These are phyloP conservation scores for Megaceryle alcyon DNA, from an alignment of 2,797 vertebrate species.

Conservation along the genomic window DNA sequence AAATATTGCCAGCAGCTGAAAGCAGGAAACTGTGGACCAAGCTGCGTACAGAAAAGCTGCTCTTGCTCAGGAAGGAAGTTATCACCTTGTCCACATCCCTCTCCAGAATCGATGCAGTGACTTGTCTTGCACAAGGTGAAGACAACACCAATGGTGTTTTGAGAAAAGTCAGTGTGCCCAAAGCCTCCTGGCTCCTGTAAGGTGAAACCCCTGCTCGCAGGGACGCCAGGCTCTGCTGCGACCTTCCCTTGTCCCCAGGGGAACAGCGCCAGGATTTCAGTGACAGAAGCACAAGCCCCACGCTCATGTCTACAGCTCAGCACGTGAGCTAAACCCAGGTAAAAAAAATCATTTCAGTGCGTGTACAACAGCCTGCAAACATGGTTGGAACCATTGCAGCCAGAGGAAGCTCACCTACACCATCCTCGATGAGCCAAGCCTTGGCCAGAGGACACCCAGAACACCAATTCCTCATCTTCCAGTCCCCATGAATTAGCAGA, in stretches of 20 bases:
- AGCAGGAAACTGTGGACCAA: conserved; percentile 42
- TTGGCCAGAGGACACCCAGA: rapidly evolving
- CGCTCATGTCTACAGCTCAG: not conserved
- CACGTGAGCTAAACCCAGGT: not conserved
- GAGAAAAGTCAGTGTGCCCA: not conserved
- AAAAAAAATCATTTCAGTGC: not conserved
- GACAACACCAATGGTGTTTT: not conserved
- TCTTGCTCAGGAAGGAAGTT: conserved; percentile 64
- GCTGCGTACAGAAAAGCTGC: not conserved
- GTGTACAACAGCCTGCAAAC: not conserved
- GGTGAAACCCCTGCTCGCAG: not conserved
- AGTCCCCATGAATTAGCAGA: not conserved
- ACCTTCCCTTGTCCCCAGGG: not conserved
- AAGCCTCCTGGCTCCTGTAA: not conserved
- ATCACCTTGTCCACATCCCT: conserved; percentile 58
- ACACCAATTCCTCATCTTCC: not conserved
- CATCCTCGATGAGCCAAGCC: not conserved
- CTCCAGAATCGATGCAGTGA: conserved; percentile 11
- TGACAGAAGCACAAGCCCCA: not conserved
- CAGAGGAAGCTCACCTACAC: not conserved
- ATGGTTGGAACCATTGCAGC: rapidly evolving
- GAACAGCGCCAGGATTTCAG: not conserved
- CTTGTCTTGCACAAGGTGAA: not conserved
- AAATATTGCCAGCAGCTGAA: not conserved
- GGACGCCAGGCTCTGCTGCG: not conserved